A percentile compares a stretch with the other conserved stretches of the same genome.
Conservation (phyloP, 2,888 invertebrate genomes). For the Brachyptera risi region DNA sequence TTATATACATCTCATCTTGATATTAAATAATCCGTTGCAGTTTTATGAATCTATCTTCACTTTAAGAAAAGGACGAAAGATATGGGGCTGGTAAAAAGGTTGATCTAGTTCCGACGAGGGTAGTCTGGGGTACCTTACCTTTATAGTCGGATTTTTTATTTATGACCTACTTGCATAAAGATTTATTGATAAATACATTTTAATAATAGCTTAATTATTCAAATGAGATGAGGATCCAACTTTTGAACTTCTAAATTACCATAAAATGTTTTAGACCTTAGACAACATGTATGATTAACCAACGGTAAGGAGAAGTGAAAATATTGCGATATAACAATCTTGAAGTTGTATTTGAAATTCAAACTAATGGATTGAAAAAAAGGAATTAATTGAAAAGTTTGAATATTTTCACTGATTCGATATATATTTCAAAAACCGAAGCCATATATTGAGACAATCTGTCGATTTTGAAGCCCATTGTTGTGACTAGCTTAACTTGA, state of each 20-base stretch:
- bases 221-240: slow-evolving; percentile 14
- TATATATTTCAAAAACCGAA: neutral
- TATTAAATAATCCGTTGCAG: neutral
- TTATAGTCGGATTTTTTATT: slow-evolving; percentile 10
- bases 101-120: slow-evolving; percentile 16
- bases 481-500: no score
- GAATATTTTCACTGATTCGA: neutral
- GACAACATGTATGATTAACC: slow-evolving; percentile 9
- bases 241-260: neutral
- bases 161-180: slow-evolving; percentile 22
- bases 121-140: neutral
- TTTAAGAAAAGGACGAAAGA: slow-evolving; percentile 1
- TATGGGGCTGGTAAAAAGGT: neutral
- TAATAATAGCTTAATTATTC: slow-evolving; percentile 19
- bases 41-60: neutral
- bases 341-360: no score
- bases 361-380: neutral
- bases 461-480: no score
- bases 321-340: neutral
- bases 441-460: neutral
- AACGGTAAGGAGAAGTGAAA: no score
- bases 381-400: neutral
- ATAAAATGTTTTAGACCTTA: neutral
- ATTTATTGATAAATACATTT: slow-evolving; percentile 13
- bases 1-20: neutral